Evolutionary conservation across 2,797 vertebrate genomes (phyloP).

Genomic region (Leptodactylus fallax): DNA sequence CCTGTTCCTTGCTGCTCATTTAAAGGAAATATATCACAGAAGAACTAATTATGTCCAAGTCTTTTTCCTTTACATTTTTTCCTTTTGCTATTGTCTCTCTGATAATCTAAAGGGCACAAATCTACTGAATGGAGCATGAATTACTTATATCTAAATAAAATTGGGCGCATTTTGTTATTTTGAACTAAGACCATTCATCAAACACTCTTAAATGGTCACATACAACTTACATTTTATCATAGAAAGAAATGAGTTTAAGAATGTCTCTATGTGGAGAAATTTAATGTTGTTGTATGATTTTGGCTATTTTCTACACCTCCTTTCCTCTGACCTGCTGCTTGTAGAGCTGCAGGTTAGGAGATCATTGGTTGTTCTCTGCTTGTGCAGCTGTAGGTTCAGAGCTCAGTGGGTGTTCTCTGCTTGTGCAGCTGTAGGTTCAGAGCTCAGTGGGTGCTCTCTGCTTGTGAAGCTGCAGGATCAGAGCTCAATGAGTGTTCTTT

Average conservation of each 20-base stretch:
- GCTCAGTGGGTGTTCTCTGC: too few species aligned
- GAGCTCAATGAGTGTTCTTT: background rate
- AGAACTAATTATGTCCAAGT: slow-evolving; percentile 13
- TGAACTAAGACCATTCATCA: too few species aligned
- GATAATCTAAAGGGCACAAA: background rate
- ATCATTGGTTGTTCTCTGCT: too few species aligned
- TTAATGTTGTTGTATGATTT: too few species aligned
- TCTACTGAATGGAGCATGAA: too few species aligned
- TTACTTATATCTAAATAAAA: background rate
- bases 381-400: too few species aligned
- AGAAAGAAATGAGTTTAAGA: too few species aligned
- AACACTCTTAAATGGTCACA: too few species aligned
- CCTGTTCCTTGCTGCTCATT: background rate
- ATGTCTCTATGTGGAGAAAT: too few species aligned
- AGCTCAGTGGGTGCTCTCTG: background rate
- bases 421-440: background rate
- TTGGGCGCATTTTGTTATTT: too few species aligned
- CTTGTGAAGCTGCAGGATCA: background rate
- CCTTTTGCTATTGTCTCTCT: background rate
- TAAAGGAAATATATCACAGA: slow-evolving; percentile 7
- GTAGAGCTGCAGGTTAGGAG: too few species aligned
- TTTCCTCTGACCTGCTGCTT: background rate
- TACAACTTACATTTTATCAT: too few species aligned
- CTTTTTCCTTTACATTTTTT: background rate
- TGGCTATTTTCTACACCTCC: background rate